Evolutionary conservation across 2,888 invertebrate species (phyloP).

Genomic region (Andrena fulva): DNA sequence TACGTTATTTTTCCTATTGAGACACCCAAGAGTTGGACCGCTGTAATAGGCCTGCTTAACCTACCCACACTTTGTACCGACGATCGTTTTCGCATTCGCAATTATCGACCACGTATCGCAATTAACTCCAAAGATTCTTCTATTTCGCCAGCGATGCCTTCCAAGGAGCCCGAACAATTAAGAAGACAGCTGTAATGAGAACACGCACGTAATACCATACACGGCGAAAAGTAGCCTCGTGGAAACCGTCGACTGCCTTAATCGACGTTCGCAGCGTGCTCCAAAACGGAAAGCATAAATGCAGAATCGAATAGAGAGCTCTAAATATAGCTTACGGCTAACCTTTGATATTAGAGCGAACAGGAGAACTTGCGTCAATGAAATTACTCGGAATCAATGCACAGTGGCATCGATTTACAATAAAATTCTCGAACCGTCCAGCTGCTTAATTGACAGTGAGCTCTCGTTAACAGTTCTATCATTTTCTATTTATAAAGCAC

Average conservation of each 20-base stretch:
- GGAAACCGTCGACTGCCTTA: conserved; percentile 8
- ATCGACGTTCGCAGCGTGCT: neutral
- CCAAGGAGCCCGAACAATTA: conserved; percentile 8
- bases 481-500: neutral
- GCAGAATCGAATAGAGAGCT: neutral
- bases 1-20: neutral
- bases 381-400: too few relatives aligned
- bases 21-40: neutral
- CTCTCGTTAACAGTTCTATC: neutral
- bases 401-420: too few relatives aligned
- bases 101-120: neutral
- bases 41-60: neutral
- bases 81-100: neutral
- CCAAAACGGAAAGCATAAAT: neutral
- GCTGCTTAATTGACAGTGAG: too few relatives aligned
- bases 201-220: neutral
- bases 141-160: neutral
- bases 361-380: neutral
- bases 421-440: too few relatives aligned
- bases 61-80: neutral
- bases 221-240: neutral
- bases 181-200: neutral
- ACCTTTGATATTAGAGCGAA: neutral
- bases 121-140: neutral
- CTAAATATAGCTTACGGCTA: neutral